Base-by-base conservation (phyloP, 2,113 vertebrate species). In the Rhizomys pruinosus region DNA sequence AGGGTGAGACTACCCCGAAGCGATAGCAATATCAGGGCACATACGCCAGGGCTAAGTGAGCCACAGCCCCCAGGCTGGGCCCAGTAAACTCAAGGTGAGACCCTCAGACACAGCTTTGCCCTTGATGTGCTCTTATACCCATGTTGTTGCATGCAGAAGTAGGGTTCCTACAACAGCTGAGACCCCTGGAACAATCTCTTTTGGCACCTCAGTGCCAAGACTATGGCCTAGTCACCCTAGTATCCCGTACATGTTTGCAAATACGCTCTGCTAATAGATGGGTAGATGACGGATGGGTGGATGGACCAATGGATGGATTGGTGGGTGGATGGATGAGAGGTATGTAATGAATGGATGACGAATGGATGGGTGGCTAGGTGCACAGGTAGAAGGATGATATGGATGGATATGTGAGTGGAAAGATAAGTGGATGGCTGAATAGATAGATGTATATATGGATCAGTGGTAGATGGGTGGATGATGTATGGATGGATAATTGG, bases 191-290 rank as follows among this genome's bases (percentile, higher is more conserved):
- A 44, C 7, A 27, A 7, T 25, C 52, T 25, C 23, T 39, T 27
- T 27, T 22, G 87, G 9, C 39, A 44, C 37, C 39, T 37, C 59
- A 71, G 3, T 3, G 29, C 32, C 64, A 23, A 15, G 34, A 25
- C n/a, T 17, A 1, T 0, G 1, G 20, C 34, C 72, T 37, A 61
- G 63, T 34, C 68, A 37, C 68, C 2, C 32, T 3, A 1, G 44
- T 15, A 11, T 44, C 66, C 37, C 73, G 16, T 32, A 64, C 37
- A 22, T 64, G 37, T 82, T 7, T 82, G 59, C 29, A 17, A 27
- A 47, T 25, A 39, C 44, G 47, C 47, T 52, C 0, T 0, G 1
- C 23, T 16, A 12, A 3, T 81, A 16, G 37, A 1, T 0, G 4
- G 37, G n/a, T 4, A 16, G 34, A n/a, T 79, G n/a, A 61, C 16